Evolutionary conservation across 2,113 vertebrate species (phyloP), one percentile per base, ranked within the genome.

Genomic region (Pseudopipra pipra): DNA sequence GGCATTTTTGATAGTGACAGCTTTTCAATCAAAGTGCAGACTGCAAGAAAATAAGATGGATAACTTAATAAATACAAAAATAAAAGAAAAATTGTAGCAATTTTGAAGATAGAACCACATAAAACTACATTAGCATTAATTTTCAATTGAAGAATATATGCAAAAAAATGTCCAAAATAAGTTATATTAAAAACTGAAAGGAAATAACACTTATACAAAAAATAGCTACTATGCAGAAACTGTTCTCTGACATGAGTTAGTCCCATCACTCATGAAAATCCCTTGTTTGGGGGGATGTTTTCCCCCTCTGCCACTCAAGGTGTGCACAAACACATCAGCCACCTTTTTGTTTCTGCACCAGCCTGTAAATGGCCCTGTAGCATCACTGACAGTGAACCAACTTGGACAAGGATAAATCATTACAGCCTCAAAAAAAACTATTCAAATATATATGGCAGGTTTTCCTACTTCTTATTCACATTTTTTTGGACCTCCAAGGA

Each of bases 1-100:
- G 99, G 99, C 98, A 99, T 98, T 97, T 98, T 98, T 89, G 99
- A 99, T n/a, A 98, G 96, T 1, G 99, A 99, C 90, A 99, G 72
- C 80, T 99, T 99, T 93, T 99, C 98, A 95, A 99, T 99, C 52
- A 99, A 98, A 67, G 91, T 8, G 73, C 99, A 99, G 65, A 99
- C 99, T 99, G 96, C 24, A 80, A 61, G 75, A 93, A 91, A 95
- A 87, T 5, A 86, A 86, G 58, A 55, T 59, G 67, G 43, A 51
- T 23, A 79, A 78, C 2, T 44, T 41, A 30, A 35, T 84, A 56
- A 94, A 87, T 61, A 59, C 1, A 41, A 59, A 55, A 37, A 47
- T 31, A 70, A 37, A 51, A 17, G 11, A 49, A 14, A 63, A 71
- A 49, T 2, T 8, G 27, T 7, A 67, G 67, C 41, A 62, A 41